A percentile compares a stretch with the other conserved stretches of the same genome.
Conservation (phyloP, 2,888 invertebrate species). For the Scaptomyza reducta region DNA sequence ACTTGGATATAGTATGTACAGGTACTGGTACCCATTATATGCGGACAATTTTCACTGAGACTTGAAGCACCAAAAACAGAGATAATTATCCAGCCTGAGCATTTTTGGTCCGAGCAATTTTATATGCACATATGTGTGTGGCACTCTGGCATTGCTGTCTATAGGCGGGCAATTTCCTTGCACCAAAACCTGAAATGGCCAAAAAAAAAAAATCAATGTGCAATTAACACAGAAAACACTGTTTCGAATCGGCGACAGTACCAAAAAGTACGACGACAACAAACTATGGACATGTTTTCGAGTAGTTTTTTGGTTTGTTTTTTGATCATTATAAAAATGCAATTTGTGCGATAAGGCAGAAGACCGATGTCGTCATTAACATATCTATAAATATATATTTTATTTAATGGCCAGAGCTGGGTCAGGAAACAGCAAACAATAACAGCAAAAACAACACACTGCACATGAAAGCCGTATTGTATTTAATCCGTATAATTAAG, state of each 20-base stretch:
- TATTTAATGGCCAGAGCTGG: conserved; percentile 34
- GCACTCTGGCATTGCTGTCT: conserved; percentile 18
- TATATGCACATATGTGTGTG: background rate
- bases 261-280: conserved; percentile 35
- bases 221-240: conserved; percentile 60
- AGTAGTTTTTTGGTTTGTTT: conserved; percentile 17
- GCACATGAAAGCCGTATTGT: conserved; percentile 74
- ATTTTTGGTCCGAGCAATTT: conserved; percentile 64
- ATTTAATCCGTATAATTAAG: conserved; percentile 81
- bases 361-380: conserved; percentile 19
- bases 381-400: background rate
- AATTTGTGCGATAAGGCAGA: conserved; percentile 66
- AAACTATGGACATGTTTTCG: conserved; percentile 37
- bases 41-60: conserved; percentile 66
- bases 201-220: conserved; percentile 32
- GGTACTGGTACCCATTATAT: conserved; percentile 8
- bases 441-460: conserved; percentile 8
- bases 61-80: conserved; percentile 54
- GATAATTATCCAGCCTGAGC: conserved; percentile 63
- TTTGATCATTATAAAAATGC: conserved; percentile 68
- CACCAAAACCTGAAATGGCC: conserved; percentile 50
- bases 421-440: conserved; percentile 22
- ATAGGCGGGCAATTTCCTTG: conserved; percentile 63
- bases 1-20: conserved; percentile 8
- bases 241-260: conserved; percentile 34